Evolutionary conservation across 2,888 invertebrate species (phyloP).

Genomic region (Leuctra nigra): DNA sequence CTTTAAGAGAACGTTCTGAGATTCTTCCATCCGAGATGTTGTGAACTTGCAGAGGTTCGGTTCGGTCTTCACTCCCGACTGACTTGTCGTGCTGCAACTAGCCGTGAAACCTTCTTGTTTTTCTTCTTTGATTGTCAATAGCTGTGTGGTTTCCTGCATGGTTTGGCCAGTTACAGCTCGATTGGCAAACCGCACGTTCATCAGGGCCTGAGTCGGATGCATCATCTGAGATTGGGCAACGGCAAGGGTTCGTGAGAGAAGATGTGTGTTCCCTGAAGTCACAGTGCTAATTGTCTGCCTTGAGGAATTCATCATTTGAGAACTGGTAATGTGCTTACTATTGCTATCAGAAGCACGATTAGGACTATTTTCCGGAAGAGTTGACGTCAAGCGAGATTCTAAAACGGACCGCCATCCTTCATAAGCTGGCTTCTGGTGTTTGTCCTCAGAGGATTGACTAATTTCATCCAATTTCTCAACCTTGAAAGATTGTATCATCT

Average conservation of each 20-base stretch:
- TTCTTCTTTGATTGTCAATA: constrained; percentile 1
- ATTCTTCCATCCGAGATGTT: constrained; percentile 44
- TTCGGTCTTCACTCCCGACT: neutral
- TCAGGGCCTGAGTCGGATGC: neutral
- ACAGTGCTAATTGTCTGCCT: neutral
- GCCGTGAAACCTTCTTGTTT: neutral
- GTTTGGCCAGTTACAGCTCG: too few relatives aligned
- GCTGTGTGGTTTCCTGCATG: too few relatives aligned
- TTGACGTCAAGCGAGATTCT: constrained; percentile 9
- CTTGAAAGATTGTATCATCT: too few relatives aligned
- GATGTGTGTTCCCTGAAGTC: neutral
- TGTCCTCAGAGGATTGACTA: too few relatives aligned
- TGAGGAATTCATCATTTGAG: neutral
- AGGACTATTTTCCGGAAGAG: neutral
- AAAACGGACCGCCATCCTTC: constrained; percentile 7
- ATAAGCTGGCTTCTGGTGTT: neutral
- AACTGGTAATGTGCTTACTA: too few relatives aligned
- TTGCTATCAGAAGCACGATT: neutral
- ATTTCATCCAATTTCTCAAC: too few relatives aligned
- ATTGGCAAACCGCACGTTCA: neutral
- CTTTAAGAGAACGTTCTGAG: constrained; percentile 86
- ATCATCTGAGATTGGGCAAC: neutral
- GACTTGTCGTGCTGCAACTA: neutral
- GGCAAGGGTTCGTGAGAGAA: neutral
- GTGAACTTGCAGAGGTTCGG: constrained; percentile 19